Percentiles rank a stretch among this genome's conserved stretches.
These are phyloP conservation scores for Drosophila tripunctata DNA, from an alignment of 2,888 invertebrate genomes.

Conservation along the genomic window DNA sequence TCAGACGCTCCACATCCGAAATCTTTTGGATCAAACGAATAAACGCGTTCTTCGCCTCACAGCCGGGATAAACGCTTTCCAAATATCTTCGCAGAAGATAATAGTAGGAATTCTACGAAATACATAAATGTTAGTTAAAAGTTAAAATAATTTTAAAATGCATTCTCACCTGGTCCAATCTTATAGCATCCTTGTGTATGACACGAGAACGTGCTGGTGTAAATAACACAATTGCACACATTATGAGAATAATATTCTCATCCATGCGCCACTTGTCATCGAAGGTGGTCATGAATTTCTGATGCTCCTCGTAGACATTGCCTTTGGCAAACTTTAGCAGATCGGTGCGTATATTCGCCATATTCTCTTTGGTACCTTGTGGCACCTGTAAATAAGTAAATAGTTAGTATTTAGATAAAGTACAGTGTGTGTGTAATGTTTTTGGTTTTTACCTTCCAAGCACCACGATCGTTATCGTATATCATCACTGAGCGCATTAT, in stretches of 20 bases:
- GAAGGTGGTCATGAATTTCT: constrained; percentile 93
- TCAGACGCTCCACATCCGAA: constrained; percentile 93
- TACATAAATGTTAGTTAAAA: not conserved
- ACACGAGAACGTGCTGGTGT: constrained; percentile 92
- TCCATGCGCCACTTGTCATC: constrained; percentile 93
- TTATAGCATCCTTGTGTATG: constrained; percentile 93
- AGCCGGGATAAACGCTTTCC: constrained; percentile 92
- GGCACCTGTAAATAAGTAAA: constrained; percentile 88
- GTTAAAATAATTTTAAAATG: not conserved
- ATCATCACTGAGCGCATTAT: constrained; percentile 96
- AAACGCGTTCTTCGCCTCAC: constrained; percentile 94
- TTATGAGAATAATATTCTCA: constrained; percentile 94
- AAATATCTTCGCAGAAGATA: constrained; percentile 93
- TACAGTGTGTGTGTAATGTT: not conserved
- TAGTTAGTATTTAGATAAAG: too few relatives aligned
- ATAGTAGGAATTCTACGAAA: constrained; percentile 92
- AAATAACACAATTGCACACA: constrained; percentile 96
- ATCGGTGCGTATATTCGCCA: constrained; percentile 93
- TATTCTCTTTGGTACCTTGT: constrained; percentile 88
- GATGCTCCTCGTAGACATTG: constrained; percentile 94
- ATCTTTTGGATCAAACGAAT: constrained; percentile 95
- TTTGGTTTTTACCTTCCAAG: constrained; percentile 90
- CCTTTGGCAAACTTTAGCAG: constrained; percentile 95
- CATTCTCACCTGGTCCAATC: constrained; percentile 90
- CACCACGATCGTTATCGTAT: constrained; percentile 93